phyloP scores from a whole-genome alignment of 2,113 vertebrate genomes.

The Dasyprocta punctata region DNA sequence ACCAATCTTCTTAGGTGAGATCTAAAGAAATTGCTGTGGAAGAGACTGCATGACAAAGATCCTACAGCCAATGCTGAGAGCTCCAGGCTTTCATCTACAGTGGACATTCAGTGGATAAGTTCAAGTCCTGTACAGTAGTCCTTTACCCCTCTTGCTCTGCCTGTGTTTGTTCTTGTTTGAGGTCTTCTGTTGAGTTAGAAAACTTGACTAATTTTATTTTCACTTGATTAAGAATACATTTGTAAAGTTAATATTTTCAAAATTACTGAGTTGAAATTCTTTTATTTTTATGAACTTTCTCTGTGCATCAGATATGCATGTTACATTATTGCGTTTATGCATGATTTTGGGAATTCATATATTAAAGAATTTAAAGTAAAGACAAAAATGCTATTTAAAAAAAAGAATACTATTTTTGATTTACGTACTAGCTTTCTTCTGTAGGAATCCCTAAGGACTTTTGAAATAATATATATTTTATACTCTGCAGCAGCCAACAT shows the following conservation, averaged over 20 bases:
- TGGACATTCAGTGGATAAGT: not conserved
- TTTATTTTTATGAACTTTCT: constrained; percentile 39
- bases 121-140: not conserved
- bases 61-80: not conserved
- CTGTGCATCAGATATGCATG: not conserved
- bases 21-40: not conserved
- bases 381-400: not conserved
- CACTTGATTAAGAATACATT: constrained; percentile 30
- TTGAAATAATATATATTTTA: constrained; percentile 24
- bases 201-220: constrained; percentile 29
- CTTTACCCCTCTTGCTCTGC: not conserved
- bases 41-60: not conserved
- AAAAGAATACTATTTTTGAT: no score
- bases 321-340: not conserved
- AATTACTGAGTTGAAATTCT: constrained; percentile 37
- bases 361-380: constrained; percentile 54
- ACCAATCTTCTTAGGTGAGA: not conserved
- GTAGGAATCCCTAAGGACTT: not conserved
- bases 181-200: constrained; percentile 13
- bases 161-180: not conserved
- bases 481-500: constrained; percentile 40
- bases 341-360: not conserved
- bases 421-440: constrained; percentile 26
- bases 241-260: constrained; percentile 36
- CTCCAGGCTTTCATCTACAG: not conserved